Conservation (phyloP, 2,888 invertebrate genomes). For the Hyposoter dolosus region DNA sequence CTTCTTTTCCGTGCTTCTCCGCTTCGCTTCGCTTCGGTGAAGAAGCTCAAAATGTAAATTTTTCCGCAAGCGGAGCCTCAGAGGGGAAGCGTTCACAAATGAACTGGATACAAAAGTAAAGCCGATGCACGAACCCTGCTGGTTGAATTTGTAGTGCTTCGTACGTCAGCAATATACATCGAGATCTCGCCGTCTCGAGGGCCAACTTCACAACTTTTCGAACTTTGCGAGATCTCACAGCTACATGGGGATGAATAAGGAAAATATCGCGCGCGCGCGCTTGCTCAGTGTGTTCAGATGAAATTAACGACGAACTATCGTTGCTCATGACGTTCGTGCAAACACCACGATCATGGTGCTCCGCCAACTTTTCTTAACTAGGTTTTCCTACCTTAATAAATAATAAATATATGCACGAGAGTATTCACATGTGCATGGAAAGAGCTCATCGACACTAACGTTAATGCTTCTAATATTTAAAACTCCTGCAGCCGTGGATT, state of each 20-base stretch:
- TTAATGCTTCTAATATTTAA: too few species aligned
- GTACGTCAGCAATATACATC: constrained; percentile 33
- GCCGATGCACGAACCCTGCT: constrained; percentile 44
- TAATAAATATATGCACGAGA: too few species aligned
- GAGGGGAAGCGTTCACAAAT: constrained; percentile 12
- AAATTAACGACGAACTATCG: constrained; percentile 47
- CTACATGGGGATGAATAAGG: neutral
- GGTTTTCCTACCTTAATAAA: too few species aligned
- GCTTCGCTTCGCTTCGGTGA: neutral
- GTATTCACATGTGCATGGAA: too few species aligned
- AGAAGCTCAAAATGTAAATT: constrained; percentile 32
- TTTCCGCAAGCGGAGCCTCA: neutral
- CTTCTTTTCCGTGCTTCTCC: constrained; percentile 9
- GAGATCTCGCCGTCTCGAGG: constrained; percentile 18
- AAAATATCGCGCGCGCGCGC: constrained; percentile 33
- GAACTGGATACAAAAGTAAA: constrained; percentile 28
- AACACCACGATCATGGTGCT: too few species aligned
- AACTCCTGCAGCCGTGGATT: too few species aligned
- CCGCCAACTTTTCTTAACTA: too few species aligned
- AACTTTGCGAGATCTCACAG: constrained; percentile 21
- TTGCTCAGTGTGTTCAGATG: constrained; percentile 29
- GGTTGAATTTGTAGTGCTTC: constrained; percentile 58
- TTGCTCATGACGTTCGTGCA: neutral
- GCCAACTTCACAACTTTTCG: constrained; percentile 17
- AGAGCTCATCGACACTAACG: too few species aligned